These are phyloP conservation scores for Pempheris klunzingeri DNA, from an alignment of 2,797 vertebrate genomes.

Conservation along the genomic window DNA sequence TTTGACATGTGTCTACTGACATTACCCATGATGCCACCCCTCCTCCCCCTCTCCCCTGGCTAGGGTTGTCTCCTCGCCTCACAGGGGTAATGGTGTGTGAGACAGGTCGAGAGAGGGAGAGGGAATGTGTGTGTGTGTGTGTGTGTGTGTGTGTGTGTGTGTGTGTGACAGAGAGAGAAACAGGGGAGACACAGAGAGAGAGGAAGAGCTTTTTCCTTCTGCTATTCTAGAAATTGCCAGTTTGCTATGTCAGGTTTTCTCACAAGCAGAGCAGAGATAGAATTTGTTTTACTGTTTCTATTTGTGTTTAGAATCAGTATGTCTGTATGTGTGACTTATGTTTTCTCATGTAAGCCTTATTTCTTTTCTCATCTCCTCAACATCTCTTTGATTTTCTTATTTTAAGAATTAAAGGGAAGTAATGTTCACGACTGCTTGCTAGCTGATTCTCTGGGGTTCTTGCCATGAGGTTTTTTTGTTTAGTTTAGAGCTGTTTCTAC, in stretches of 20 bases:
- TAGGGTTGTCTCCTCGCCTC: constrained; percentile 78
- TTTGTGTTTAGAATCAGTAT: not conserved
- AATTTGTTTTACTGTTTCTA: constrained; percentile 13
- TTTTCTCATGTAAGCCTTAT: not conserved
- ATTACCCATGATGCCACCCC: constrained; percentile 78
- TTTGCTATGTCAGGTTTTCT: constrained; percentile 14
- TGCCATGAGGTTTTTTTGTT: too few relatives aligned
- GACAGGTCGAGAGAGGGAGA: constrained; percentile 74
- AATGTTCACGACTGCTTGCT: not conserved
- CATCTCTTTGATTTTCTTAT: constrained; percentile 4
- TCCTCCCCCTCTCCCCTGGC: constrained; percentile 55
- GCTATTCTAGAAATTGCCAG: constrained; percentile 33
- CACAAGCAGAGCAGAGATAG: not conserved
- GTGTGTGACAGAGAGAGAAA: constrained; percentile 42
- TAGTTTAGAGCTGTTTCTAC: not conserved
- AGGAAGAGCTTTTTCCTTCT: constrained; percentile 45
- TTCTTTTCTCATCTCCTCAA: not conserved
- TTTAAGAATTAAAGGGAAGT: not conserved
- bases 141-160: constrained; percentile 30
- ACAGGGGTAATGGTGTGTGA: constrained; percentile 83
- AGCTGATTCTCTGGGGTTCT: not conserved
- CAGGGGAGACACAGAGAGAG: constrained; percentile 10
- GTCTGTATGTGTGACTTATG: not conserved
- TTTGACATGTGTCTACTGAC: constrained; percentile 84
- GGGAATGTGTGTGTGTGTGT: constrained; percentile 53